Evolutionary conservation across 2,113 vertebrate species (phyloP), one percentile per base, ranked within the genome.

Genomic region (Mastomys coucha): DNA sequence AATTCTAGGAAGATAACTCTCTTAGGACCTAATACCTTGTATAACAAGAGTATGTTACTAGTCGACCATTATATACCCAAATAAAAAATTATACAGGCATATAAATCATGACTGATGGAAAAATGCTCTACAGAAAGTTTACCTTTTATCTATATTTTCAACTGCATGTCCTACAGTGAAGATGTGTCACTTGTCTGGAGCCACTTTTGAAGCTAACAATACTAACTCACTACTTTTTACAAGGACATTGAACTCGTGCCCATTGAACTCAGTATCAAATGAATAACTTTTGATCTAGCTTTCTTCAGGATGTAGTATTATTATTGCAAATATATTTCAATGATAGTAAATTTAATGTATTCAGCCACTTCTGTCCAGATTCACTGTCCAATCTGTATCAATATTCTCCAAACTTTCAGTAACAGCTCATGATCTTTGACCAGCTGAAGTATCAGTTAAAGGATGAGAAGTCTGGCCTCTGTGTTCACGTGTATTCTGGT

Each of bases 401-500:
- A 36, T 51, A 26, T 22, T 56, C 75, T 72, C 65, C 24, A 49
- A 63, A 45, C 12, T 24, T 69, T 22, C 49, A 58, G 17, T 45
- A 11, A 75, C 33, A 56, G 53, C 22, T 73, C 16, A 14, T 11
- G n/a, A 11, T 10, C 1, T 36, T 51, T 16, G 7, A n/a, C 33
- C 6, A 28, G 28, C 53, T 49, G 22, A 4, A 89, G 4, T 0
- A 7, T 28, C 63, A 72, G 2, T 39, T 73, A 5, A 16, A 14
- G 28, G 51, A 20, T 2, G 49, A 58, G 39, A 13, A 58, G 56
- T 1, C 8, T 17, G 16, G 7, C 0, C 1, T 0, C 2, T 9
- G 2, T 1, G 4, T 36, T 4, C 42, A 11, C 10, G 16, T 39
- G 5, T 1, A 0, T 19, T 75, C 20, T 10, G 12, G 16, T 13